Evolutionary conservation across 2,888 invertebrate genomes (phyloP).

Genomic region (Sialis lutaria): DNA sequence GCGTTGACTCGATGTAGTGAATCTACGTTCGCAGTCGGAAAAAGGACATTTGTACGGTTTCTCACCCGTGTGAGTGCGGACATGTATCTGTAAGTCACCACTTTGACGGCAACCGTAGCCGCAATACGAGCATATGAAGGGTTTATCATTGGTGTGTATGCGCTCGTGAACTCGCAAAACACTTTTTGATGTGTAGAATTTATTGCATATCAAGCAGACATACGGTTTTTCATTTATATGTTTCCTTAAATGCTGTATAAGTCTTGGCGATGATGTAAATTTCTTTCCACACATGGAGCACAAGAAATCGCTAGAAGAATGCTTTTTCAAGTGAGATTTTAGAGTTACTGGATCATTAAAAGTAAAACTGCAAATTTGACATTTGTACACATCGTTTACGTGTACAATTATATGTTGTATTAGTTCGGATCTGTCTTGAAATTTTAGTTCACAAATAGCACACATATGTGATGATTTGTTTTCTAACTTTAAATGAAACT

Average conservation of each 20-base stretch:
- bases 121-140: constrained; percentile 3
- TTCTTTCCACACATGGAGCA: background rate
- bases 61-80: constrained; percentile 4
- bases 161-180: constrained; percentile 1
- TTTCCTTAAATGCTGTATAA: background rate
- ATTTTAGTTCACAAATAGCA: no score
- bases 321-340: no score
- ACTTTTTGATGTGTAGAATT: background rate
- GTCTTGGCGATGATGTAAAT: background rate
- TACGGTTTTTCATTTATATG: constrained; percentile 1
- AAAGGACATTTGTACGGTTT: constrained; percentile 7
- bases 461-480: no score
- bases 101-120: background rate
- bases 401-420: no score
- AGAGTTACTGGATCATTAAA: no score
- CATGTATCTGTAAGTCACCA: background rate
- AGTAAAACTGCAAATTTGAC: no score
- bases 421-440: no score
- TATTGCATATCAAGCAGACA: background rate
- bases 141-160: constrained; percentile 1
- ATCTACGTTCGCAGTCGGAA: background rate
- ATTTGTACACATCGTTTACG: no score
- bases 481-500: no score
- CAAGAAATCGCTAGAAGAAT: no score
- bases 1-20: background rate